Evolutionary conservation across 2,113 vertebrate species (phyloP), one percentile per base, ranked within the genome.

Genomic region (Pseudorhombus dupliciocellatus): DNA sequence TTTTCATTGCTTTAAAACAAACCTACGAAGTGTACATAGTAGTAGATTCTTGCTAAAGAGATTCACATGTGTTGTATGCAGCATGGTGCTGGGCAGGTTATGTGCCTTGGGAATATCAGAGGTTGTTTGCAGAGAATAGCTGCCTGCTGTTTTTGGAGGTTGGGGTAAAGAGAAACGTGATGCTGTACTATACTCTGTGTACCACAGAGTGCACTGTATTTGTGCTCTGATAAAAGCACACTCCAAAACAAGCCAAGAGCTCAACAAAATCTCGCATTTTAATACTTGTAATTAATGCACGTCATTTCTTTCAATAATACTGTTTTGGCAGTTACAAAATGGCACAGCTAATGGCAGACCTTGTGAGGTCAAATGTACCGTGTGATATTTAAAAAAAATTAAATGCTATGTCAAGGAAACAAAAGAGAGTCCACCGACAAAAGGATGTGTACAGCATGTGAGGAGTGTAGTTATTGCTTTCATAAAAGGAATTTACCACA

Each of bases 401-500:
- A 24, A 28, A 26, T 30, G 18, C 21, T 28, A 48, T 37, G 30
- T 50, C 16, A 34, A 9, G 50, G 57, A 46, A 61, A 5, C 28
- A 22, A 42, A 48, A 48, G 18, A 22, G n/a, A 46, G 15, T 69
- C 12, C n/a, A n/a, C 21, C 25, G 18, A 1, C 4, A 7, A 55
- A 53, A 7, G 9, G 28, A 4, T 44, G 24, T 18, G 42, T 37
- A 52, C 16, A 67, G 50, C n/a, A 44, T 3, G 37, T 48, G 24
- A n/a, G 34, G 16, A 52, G 56, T 30, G 9, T 46, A 62, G 14
- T 61, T 57, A 58, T 50, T 30, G 77, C n/a, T n/a, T n/a, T n/a
- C n/a, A n/a, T n/a, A n/a, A n/a, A n/a, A n/a, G 53, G 21, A 55
- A 50, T 11, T 7, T 28, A 12, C 28, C 56, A 69, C 63, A 59